A percentile compares a stretch with the other conserved stretches of the same genome.
These are phyloP conservation scores for Myotis myotis DNA, from an alignment of 2,797 vertebrate species.

Conservation along the genomic window DNA sequence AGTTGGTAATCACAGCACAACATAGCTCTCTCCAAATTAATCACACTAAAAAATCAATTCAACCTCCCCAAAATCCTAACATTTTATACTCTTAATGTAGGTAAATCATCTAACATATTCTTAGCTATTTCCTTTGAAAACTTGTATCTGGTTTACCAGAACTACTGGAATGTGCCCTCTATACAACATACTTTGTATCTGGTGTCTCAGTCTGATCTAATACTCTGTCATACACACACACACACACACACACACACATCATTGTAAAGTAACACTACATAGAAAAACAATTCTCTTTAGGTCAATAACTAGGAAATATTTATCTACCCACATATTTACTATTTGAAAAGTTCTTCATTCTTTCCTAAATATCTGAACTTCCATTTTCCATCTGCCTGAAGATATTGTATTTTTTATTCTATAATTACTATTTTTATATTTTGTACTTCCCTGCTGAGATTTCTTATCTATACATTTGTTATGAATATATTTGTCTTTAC, in stretches of 20 bases:
- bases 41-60: neutral
- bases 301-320: slow-evolving; percentile 2
- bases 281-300: neutral
- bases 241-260: neutral
- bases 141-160: neutral
- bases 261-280: neutral
- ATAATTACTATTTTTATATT: neutral
- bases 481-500: neutral
- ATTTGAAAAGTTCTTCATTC: neutral
- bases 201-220: neutral
- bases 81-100: neutral
- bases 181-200: neutral
- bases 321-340: neutral
- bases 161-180: neutral
- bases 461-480: neutral
- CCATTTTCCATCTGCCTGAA: neutral
- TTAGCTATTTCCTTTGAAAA: neutral
- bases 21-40: neutral
- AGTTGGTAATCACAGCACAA: neutral
- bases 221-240: neutral
- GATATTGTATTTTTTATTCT: neutral
- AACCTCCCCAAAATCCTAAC: neutral
- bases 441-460: neutral
- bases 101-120: neutral
- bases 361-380: slow-evolving; percentile 23